These are phyloP conservation scores for Bombyx mori DNA, from an alignment of 1,140 invertebrate genomes.

Conservation along the genomic window ASM3026992v2 NC_085120.1:6109501-6110000, in stretches of 20 bases:
- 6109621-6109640: too few species aligned
- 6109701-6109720: slow-evolving; percentile 16
- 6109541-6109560: too few species aligned
- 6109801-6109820: slow-evolving; percentile 41
- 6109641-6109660: too few species aligned
- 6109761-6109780: slow-evolving; percentile 45
- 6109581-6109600: too few species aligned
- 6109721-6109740: slow-evolving; percentile 18
- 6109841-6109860: slow-evolving; percentile 57
- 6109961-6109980: slow-evolving; percentile 49
- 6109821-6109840: slow-evolving; percentile 26
- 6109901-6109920: background rate
- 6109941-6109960: slow-evolving; percentile 22
- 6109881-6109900: slow-evolving; percentile 5
- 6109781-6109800: slow-evolving; percentile 38
- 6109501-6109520: too few species aligned
- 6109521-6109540: too few species aligned
- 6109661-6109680: too few species aligned
- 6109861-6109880: slow-evolving; percentile 53
- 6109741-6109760: slow-evolving; percentile 47
- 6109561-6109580: too few species aligned
- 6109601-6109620: too few species aligned
- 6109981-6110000: slow-evolving; percentile 5
- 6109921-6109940: slow-evolving; percentile 20
- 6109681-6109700: too few species aligned